A percentile compares a stretch with the other conserved stretches of the same genome.
Evolutionary conservation across 2,113 vertebrate species (phyloP).

Genomic region (Cromileptes altivelis): DNA sequence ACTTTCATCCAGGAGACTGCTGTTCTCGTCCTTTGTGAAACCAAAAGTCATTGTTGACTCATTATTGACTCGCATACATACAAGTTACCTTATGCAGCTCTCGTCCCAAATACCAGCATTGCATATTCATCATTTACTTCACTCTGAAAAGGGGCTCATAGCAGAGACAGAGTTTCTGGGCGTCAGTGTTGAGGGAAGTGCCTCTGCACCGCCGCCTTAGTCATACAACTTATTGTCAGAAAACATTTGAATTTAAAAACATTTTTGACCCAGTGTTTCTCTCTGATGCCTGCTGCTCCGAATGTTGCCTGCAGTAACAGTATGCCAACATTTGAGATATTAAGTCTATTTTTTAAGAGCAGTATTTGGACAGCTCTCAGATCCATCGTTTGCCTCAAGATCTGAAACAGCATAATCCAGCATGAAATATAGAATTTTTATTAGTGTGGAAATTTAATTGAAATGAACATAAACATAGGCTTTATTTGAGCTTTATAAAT

Average conservation of each 20-base stretch:
- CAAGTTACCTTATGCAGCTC: no score
- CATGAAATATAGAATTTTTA: conserved; percentile 23
- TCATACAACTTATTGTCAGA: conserved; percentile 38
- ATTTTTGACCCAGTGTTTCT: conserved; percentile 39
- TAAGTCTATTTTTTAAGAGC: background rate
- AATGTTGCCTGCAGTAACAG: conserved; percentile 30
- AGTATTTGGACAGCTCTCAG: conserved; percentile 13
- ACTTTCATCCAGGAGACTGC: no score
- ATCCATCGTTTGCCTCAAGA: background rate
- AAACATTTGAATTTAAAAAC: conserved; percentile 40
- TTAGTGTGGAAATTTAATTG: conserved; percentile 4
- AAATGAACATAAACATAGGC: background rate
- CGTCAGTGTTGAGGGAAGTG: conserved; percentile 16
- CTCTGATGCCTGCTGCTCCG: background rate
- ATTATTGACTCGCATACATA: no score
- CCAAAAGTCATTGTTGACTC: no score
- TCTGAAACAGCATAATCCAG: conserved; percentile 1
- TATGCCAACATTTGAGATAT: conserved; percentile 21
- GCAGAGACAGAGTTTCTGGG: conserved; percentile 28
- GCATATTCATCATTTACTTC: no score
- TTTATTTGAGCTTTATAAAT: background rate
- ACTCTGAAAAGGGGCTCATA: no score
- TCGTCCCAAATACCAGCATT: no score
- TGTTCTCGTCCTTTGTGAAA: no score
- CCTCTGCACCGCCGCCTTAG: conserved; percentile 22